Evolutionary conservation across 2,113 vertebrate species (phyloP).

Genomic region (Zosterops borbonicus): DNA sequence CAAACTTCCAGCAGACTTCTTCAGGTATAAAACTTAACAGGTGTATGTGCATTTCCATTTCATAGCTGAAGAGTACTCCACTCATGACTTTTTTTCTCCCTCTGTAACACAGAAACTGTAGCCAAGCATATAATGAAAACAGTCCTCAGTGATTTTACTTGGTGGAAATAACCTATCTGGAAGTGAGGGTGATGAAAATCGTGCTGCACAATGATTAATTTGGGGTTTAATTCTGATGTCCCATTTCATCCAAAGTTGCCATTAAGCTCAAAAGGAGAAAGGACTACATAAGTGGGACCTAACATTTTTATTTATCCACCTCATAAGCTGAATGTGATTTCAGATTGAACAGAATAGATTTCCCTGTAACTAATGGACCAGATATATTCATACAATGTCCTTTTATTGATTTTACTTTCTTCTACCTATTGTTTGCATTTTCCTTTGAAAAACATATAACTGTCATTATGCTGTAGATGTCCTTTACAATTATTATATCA

Average conservation of each 20-base stretch:
- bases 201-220: constrained; percentile 37
- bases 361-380: constrained; percentile 74
- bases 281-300: constrained; percentile 16
- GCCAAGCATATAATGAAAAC: not conserved
- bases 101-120: not conserved
- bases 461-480: constrained; percentile 55
- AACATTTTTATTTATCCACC: constrained; percentile 47
- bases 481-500: constrained; percentile 68
- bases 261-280: constrained; percentile 47
- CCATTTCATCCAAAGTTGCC: constrained; percentile 33
- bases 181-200: constrained; percentile 25
- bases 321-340: constrained; percentile 61
- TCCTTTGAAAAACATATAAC: constrained; percentile 62
- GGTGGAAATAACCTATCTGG: not conserved
- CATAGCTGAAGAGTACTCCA: not conserved
- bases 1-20: not conserved
- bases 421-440: constrained; percentile 73
- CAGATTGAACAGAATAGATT: constrained; percentile 70
- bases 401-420: constrained; percentile 77
- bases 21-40: not conserved
- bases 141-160: not conserved
- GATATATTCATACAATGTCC: constrained; percentile 72
- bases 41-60: not conserved
- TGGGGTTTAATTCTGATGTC: constrained; percentile 36
- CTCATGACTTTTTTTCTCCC: fast-evolving